Evolutionary conservation across 2,797 vertebrate species (phyloP), one percentile per base, ranked within the genome.

Genomic region (Furcifer pardalis): DNA sequence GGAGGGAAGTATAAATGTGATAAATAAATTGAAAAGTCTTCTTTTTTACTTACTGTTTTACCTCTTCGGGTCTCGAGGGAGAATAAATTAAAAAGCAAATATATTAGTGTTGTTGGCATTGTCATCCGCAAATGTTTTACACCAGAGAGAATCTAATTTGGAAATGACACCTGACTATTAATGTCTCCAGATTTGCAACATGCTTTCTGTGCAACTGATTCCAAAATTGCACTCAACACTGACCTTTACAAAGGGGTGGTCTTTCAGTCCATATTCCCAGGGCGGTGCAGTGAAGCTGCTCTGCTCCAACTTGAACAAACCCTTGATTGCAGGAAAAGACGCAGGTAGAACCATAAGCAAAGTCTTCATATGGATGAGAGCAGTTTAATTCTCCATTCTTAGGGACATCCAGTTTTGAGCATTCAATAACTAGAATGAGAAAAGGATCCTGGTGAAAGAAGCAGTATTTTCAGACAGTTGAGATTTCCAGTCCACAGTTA

Each of bases 241-340:
- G 63, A 97, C 96, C 91, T 94, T 91, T 77, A 62, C 97, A 97
- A 44, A 72, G 82, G 32, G 96, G 96, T 9, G 89, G 72, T 12
- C 78, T 82, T 73, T 92, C 90, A 63, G 95, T 96, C 97, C 96
- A 97, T 19, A 84, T 82, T 56, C 96, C 96, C 0, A 76, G 89
- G 63, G 90, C 88, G 60, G 93, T 90, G 84, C 97, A 97, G 2
- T 52, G 79, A 37, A 92, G 87, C 1, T 19, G 82, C 23, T 71
- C 21, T 5, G 87, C 68, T 65, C 96, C 96, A 44, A 74, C 88
- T 37, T 92, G 86, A 77, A 88, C 46, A 44, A 95, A 96, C 49
- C 95, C 96, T 30, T 92, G 83, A 1, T 95, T 69, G 78, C 97
- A 97, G 35, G 73, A 90, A 91, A 97, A 92, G 69, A 79, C 84